Conservation (phyloP, 2,797 vertebrate species). For the Picus viridis region DNA sequence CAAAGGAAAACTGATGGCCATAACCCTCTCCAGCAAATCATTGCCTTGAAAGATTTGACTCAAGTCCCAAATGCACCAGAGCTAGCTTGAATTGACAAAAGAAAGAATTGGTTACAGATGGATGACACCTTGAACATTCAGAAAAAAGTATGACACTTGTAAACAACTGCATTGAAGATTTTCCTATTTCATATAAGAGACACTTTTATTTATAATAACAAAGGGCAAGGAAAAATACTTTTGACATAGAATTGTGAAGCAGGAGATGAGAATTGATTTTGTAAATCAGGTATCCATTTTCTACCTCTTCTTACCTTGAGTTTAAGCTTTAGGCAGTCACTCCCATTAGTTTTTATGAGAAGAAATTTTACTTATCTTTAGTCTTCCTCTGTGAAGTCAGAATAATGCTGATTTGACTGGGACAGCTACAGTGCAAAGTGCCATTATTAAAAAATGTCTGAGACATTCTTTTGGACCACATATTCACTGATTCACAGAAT, state of each 20-base stretch:
- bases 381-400: background rate
- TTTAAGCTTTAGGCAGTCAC: background rate
- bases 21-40: background rate
- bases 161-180: background rate
- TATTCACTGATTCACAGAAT: background rate
- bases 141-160: background rate
- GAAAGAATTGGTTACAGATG: background rate
- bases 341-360: background rate
- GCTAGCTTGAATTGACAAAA: conserved; percentile 12
- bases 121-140: background rate
- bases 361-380: background rate
- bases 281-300: background rate
- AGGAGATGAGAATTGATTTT: background rate
- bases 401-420: background rate
- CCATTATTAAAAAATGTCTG: background rate
- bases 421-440: background rate
- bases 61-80: background rate
- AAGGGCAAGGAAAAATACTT: background rate
- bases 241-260: background rate
- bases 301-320: background rate
- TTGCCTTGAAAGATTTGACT: background rate
- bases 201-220: background rate
- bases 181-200: background rate
- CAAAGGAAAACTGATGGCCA: background rate
- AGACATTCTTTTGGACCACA: background rate